Evolutionary conservation across 2,888 invertebrate species (phyloP).

Genomic region (Plusia festucae): DNA sequence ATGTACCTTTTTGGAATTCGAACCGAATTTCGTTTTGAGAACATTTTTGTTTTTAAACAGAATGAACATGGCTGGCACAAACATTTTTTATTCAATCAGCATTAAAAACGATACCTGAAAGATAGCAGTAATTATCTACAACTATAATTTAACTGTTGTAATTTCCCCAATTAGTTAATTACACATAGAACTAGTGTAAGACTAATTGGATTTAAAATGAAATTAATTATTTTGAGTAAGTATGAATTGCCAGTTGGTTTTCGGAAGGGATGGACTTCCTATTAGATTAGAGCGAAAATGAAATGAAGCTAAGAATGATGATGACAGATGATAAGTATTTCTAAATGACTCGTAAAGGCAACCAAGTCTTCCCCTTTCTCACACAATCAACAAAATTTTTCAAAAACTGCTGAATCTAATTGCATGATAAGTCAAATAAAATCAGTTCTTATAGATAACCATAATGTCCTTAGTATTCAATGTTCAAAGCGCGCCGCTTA

Average conservation of each 20-base stretch:
- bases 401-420: conserved; percentile 13
- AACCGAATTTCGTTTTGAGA: background rate
- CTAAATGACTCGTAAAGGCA: too few relatives aligned
- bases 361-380: background rate
- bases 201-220: too few relatives aligned
- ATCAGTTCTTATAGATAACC: conserved; percentile 51
- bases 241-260: too few relatives aligned
- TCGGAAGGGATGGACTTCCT: background rate
- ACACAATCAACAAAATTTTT: background rate
- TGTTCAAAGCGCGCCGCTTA: conserved; percentile 58
- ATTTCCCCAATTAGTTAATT: too few relatives aligned
- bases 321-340: too few relatives aligned
- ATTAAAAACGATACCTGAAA: background rate
- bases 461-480: conserved; percentile 27
- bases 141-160: background rate
- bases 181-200: too few relatives aligned
- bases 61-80: background rate
- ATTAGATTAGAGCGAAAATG: too few relatives aligned
- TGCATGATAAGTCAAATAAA: conserved; percentile 39
- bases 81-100: background rate
- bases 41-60: too few relatives aligned
- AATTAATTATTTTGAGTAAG: too few relatives aligned
- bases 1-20: background rate
- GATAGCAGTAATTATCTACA: background rate
- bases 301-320: too few relatives aligned